These are phyloP conservation scores for Nothoprocta perdicaria DNA, from an alignment of 2,113 vertebrate species.

Conservation along the genomic window DNA sequence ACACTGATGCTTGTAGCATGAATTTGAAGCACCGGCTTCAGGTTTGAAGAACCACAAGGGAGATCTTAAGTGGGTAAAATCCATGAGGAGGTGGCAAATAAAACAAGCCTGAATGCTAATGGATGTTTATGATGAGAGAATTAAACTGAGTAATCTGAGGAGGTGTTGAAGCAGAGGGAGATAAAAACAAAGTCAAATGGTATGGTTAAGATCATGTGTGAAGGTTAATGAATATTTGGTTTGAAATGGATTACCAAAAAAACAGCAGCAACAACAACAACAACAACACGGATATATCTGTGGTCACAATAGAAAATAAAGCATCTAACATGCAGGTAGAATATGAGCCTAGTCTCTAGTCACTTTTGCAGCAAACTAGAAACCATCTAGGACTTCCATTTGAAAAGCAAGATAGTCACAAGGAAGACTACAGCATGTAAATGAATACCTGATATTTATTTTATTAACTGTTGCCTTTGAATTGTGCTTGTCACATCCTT, in stretches of 20 bases:
- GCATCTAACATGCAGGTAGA: background rate
- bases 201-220: constrained; percentile 15
- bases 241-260: constrained; percentile 2
- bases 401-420: background rate
- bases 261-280: background rate
- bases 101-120: constrained; percentile 47
- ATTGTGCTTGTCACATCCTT: background rate
- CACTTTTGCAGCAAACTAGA: background rate
- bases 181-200: constrained; percentile 55
- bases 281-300: background rate
- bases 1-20: background rate
- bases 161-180: constrained; percentile 53
- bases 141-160: constrained; percentile 60
- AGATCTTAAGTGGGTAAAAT: constrained; percentile 52
- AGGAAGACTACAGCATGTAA: background rate
- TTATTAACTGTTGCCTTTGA: background rate
- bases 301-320: constrained; percentile 4
- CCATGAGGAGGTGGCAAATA: constrained; percentile 60
- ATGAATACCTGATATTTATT: background rate
- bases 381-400: background rate
- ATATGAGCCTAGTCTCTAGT: background rate
- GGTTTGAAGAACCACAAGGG: constrained; percentile 41
- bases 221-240: constrained; percentile 30
- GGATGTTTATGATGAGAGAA: constrained; percentile 38
- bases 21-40: background rate